These are phyloP conservation scores for Mormyrus iriodes DNA, from an alignment of 2,113 vertebrate species.

Conservation along the genomic window DNA sequence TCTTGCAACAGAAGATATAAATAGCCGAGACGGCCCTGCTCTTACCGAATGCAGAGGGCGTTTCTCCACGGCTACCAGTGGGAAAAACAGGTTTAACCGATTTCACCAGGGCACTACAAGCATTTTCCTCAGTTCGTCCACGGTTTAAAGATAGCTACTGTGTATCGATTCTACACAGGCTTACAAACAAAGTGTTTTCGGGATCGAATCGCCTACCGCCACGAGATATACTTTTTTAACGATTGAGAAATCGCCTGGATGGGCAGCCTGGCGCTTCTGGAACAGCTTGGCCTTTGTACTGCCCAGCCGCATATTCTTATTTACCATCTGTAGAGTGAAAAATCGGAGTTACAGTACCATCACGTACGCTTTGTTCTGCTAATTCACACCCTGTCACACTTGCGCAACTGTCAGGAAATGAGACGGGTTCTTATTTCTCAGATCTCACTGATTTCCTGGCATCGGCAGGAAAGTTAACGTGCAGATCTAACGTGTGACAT, in stretches of 20 bases:
- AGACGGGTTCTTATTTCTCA: neutral
- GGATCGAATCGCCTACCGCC: neutral
- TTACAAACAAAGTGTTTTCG: neutral
- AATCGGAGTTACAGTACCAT: neutral
- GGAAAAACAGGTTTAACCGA: neutral
- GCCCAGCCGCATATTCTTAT: neutral
- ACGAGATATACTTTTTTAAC: neutral
- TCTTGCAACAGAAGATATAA: neutral
- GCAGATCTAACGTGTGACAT: neutral
- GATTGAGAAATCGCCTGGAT: neutral
- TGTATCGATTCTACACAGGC: neutral
- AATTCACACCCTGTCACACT: slow-evolving; percentile 18
- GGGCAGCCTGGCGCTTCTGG: neutral
- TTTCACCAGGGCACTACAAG: neutral
- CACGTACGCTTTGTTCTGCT: neutral
- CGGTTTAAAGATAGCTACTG: neutral
- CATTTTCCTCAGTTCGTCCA: neutral
- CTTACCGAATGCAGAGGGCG: neutral
- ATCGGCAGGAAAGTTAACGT: neutral
- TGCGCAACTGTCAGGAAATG: neutral
- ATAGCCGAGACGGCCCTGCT: neutral
- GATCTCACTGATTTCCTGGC: neutral
- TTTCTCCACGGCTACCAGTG: neutral
- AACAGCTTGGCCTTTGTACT: neutral
- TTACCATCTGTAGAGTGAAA: neutral